Conservation (phyloP, 2,113 vertebrate genomes). For the Grantiella picta region DNA sequence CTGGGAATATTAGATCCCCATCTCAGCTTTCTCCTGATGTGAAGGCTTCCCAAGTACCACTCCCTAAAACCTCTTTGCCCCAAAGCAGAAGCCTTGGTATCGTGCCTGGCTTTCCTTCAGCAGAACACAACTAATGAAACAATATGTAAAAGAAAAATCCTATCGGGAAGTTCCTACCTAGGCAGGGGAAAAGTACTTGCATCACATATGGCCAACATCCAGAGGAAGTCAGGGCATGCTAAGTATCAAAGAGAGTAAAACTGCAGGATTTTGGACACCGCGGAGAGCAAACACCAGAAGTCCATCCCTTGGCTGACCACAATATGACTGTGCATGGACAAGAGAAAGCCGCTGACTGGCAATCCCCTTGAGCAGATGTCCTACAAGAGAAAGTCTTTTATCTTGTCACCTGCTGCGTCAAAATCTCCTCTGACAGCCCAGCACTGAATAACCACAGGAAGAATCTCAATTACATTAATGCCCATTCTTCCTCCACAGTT, state of each 20-base stretch:
- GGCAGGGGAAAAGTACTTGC: background rate
- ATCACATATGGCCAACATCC: background rate
- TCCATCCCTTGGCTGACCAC: background rate
- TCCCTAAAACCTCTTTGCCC: background rate
- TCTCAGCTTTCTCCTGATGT: background rate
- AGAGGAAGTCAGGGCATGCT: background rate
- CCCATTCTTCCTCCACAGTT: background rate
- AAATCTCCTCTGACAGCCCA: background rate
- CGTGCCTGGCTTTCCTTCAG: background rate
- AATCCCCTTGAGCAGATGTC: background rate
- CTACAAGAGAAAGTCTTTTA: background rate
- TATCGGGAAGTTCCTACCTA: background rate
- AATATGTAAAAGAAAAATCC: background rate
- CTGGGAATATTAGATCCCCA: background rate
- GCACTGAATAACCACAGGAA: background rate
- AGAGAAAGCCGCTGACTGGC: background rate
- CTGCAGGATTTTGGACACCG: background rate
- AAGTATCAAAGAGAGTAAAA: background rate
- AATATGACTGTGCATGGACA: background rate
- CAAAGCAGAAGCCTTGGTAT: background rate
- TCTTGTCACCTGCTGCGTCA: background rate
- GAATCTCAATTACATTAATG: background rate
- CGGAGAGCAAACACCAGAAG: accelerated
- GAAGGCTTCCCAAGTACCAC: background rate
- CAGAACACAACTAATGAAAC: background rate